Percentiles rank a stretch among this genome's conserved stretches.
These are phyloP conservation scores for Sinocyclocheilus anophthalmus DNA, from an alignment of 2,113 vertebrate genomes.

Conservation along the genomic window DNA sequence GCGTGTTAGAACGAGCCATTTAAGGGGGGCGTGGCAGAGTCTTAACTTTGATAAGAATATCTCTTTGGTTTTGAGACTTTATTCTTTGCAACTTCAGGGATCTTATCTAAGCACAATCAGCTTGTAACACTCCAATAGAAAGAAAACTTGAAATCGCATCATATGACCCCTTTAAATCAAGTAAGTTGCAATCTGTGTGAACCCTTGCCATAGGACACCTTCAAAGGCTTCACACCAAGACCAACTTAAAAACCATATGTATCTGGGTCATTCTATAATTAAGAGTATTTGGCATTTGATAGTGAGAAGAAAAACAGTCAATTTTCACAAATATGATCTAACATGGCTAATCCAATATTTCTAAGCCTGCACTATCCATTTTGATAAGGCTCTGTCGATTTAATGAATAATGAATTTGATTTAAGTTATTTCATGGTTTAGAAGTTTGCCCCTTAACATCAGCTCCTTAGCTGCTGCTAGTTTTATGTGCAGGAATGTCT, in stretches of 20 bases:
- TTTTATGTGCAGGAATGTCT: neutral
- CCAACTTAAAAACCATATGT: neutral
- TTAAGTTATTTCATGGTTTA: neutral
- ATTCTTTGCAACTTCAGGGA: too few relatives aligned
- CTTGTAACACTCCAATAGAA: too few relatives aligned
- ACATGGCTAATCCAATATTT: neutral
- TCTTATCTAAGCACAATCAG: too few relatives aligned
- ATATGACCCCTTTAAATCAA: neutral
- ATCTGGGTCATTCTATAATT: slow-evolving; percentile 9
- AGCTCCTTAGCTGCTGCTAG: neutral
- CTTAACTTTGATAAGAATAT: too few relatives aligned
- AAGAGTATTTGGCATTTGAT: neutral
- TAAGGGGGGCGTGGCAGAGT: too few relatives aligned
- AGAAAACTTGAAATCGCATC: too few relatives aligned
- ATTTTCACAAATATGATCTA: neutral
- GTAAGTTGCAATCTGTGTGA: neutral
- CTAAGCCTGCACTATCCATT: neutral
- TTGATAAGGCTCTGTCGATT: neutral
- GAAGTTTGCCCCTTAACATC: neutral
- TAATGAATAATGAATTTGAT: neutral
- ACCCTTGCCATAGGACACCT: neutral
- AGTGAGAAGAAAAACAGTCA: neutral
- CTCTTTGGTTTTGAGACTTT: too few relatives aligned
- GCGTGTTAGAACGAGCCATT: too few relatives aligned
- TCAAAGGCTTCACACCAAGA: neutral